These are phyloP conservation scores for Mus spretus DNA, from an alignment of 2,797 vertebrate species.

Conservation along the genomic window DNA sequence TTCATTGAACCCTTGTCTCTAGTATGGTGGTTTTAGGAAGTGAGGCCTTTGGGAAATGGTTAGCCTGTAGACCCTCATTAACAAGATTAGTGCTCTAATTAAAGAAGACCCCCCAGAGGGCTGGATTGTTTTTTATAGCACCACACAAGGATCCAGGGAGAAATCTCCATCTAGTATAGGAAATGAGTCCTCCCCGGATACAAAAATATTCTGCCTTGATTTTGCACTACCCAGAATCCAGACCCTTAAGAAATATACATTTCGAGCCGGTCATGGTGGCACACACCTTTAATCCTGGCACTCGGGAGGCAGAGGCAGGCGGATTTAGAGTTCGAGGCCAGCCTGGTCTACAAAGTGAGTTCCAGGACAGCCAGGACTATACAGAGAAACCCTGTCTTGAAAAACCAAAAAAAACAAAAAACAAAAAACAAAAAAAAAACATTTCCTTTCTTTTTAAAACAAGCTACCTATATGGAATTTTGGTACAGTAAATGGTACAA, in stretches of 20 bases:
- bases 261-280: too few relatives aligned
- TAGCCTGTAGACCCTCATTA: not conserved
- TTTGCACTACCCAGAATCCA: not conserved
- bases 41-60: not conserved
- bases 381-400: too few relatives aligned
- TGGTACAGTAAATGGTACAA: not conserved
- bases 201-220: not conserved
- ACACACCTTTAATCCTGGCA: too few relatives aligned
- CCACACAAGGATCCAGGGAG: not conserved
- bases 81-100: not conserved
- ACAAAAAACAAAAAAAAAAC: too few relatives aligned
- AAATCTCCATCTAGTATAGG: not conserved
- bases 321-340: too few relatives aligned
- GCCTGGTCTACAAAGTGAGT: too few relatives aligned
- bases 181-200: not conserved
- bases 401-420: too few relatives aligned
- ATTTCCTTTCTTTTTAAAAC: not conserved
- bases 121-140: too few relatives aligned
- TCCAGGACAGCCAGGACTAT: too few relatives aligned
- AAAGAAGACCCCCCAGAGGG: not conserved
- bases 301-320: too few relatives aligned
- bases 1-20: not conserved
- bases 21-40: not conserved
- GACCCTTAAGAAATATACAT: not conserved
- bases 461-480: not conserved